These are phyloP conservation scores for Phrynocephalus vlangalii DNA, from an alignment of 2,797 vertebrate species.

Conservation along the genomic window DNA sequence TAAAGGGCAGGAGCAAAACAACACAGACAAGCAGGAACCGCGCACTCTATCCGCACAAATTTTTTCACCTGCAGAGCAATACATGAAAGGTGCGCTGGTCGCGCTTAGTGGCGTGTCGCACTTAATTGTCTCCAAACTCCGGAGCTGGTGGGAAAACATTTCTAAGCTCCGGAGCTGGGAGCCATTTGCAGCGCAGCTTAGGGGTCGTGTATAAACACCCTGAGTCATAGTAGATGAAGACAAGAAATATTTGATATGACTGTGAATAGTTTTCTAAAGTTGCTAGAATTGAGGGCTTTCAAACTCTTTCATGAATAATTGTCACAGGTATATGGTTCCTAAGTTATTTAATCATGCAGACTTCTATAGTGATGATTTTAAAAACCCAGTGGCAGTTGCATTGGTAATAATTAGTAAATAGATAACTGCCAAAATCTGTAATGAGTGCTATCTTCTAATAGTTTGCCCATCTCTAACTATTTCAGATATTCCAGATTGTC, in stretches of 20 bases:
- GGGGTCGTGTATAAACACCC: no score
- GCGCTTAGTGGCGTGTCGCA: no score
- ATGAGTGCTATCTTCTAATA: constrained; percentile 22
- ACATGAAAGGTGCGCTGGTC: no score
- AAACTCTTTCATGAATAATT: constrained; percentile 5
- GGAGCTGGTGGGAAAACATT: no score
- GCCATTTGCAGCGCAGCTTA: no score
- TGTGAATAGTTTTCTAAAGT: constrained; percentile 6
- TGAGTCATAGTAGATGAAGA: neutral
- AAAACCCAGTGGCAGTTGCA: constrained; percentile 28
- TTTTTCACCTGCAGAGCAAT: no score
- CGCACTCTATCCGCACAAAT: no score
- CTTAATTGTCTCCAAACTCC: no score
- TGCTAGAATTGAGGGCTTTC: constrained; percentile 9
- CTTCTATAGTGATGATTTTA: constrained; percentile 20
- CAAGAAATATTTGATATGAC: neutral
- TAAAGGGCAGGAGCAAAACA: no score
- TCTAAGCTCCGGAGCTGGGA: no score
- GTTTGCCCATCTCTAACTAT: constrained; percentile 31
- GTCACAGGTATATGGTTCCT: neutral
- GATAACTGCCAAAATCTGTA: constrained; percentile 22
- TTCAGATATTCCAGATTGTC: constrained; percentile 30
- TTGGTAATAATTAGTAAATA: constrained; percentile 23
- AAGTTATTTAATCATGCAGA: constrained; percentile 37
- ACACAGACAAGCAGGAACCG: no score